phyloP scores from a whole-genome alignment of 2,888 invertebrate genomes.

The Tanypteryx hageni region DNA sequence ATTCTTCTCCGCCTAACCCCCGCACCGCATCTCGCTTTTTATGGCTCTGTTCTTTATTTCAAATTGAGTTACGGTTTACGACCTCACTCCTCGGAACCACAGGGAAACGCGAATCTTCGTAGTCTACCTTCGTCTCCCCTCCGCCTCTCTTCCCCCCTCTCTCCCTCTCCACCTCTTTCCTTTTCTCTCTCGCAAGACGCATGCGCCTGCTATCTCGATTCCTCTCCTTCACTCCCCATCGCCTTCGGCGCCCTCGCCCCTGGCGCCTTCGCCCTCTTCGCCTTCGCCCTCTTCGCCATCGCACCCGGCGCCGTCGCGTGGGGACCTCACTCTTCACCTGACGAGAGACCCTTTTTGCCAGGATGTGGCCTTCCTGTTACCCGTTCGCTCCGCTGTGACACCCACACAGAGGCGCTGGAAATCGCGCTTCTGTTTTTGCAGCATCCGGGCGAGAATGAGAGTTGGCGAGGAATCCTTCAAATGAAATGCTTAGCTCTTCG shows the following conservation, averaged over 20 bases:
- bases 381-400: too few species aligned
- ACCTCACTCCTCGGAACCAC: background rate
- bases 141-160: background rate
- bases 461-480: too few species aligned
- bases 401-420: too few species aligned
- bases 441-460: too few species aligned
- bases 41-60: constrained; percentile 23
- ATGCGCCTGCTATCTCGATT: background rate
- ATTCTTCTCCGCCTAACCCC: background rate
- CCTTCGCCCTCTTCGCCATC: background rate
- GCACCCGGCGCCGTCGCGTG: too few species aligned
- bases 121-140: constrained; percentile 11
- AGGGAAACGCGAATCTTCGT: background rate
- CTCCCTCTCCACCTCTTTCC: background rate
- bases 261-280: background rate
- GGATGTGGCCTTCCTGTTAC: too few species aligned
- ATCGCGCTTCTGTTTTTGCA: too few species aligned
- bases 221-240: background rate
- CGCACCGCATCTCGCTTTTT: background rate
- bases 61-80: constrained; percentile 32
- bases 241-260: background rate
- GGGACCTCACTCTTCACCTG: too few species aligned
- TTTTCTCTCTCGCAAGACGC: background rate
- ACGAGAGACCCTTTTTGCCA: too few species aligned
- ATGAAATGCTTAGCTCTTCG: too few species aligned